Conservation (phyloP, 2,113 vertebrate genomes). For the Anhinga anhinga region DNA sequence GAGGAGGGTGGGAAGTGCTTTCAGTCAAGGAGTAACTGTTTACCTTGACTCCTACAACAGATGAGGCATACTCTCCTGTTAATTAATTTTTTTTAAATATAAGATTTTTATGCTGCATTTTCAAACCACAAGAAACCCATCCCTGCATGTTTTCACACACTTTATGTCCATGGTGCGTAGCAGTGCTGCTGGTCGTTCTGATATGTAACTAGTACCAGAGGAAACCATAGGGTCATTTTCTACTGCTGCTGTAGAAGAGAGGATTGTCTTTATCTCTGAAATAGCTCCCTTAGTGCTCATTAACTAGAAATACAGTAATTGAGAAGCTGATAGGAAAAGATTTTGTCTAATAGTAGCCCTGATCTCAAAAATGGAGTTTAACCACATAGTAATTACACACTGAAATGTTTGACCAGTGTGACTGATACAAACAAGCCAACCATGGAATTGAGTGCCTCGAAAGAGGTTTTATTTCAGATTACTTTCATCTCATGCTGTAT, state of each 20-base stretch:
- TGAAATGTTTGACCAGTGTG: neutral
- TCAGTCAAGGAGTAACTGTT: neutral
- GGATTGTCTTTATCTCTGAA: constrained; percentile 64
- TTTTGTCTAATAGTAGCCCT: constrained; percentile 51
- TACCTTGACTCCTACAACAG: neutral
- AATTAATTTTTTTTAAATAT: neutral
- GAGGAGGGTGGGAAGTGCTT: neutral
- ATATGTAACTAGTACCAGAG: constrained; percentile 23
- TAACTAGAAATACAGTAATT: constrained; percentile 63
- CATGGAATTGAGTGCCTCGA: neutral
- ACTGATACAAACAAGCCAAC: neutral
- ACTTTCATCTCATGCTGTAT: neutral
- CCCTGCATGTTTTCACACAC: neutral
- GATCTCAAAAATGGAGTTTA: constrained; percentile 31
- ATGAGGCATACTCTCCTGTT: neutral
- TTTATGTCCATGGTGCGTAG: neutral
- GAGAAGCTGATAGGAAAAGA: constrained; percentile 58
- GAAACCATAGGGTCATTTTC: constrained; percentile 52
- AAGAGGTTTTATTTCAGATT: constrained; percentile 21
- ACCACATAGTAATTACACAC: constrained; percentile 46
- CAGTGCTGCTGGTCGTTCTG: constrained; percentile 39
- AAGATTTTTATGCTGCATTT: neutral
- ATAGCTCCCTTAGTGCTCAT: constrained; percentile 64
- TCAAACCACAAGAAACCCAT: neutral
- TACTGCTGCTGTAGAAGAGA: constrained; percentile 44